phyloP scores from a whole-genome alignment of 2,797 vertebrate genomes.

The Sparidentex hasta region DNA sequence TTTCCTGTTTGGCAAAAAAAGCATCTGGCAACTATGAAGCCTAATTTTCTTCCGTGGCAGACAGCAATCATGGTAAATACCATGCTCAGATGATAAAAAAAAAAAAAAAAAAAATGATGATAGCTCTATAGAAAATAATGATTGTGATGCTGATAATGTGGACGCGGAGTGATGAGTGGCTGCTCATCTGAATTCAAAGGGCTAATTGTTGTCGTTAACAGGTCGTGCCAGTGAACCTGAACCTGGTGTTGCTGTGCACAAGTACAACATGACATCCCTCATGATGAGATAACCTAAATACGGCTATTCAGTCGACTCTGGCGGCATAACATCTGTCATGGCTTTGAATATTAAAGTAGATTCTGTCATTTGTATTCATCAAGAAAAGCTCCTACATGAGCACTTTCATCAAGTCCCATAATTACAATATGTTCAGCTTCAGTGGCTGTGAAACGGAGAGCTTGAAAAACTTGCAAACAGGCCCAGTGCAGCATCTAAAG shows the following conservation, averaged over 20 bases:
- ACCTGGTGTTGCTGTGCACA: conserved; percentile 3
- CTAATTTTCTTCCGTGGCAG: conserved; percentile 39
- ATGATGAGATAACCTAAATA: background rate
- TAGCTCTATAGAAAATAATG: conserved; percentile 23
- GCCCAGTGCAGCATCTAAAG: background rate
- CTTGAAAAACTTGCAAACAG: background rate
- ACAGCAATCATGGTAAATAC: conserved; percentile 45
- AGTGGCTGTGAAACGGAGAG: background rate
- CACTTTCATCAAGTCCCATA: background rate
- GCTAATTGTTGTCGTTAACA: conserved; percentile 1
- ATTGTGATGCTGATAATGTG: conserved; percentile 10
- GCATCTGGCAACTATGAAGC: conserved; percentile 42
- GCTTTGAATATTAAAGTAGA: conserved; percentile 13
- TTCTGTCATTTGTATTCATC: background rate
- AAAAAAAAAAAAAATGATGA: conserved; percentile 28
- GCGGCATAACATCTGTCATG: conserved; percentile 12
- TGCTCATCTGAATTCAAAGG: conserved; percentile 16
- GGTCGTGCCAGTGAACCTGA: background rate
- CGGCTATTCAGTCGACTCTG: background rate
- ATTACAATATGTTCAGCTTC: conserved; percentile 1
- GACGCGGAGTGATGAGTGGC: conserved; percentile 9
- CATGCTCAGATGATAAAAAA: conserved; percentile 11
- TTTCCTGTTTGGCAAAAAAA: conserved; percentile 54
- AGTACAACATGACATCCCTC: background rate
- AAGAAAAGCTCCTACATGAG: background rate